Percentiles rank a stretch among this genome's conserved stretches.
phyloP scores from a whole-genome alignment of 2,888 invertebrate genomes.

The Zonitis immaculata region DNA sequence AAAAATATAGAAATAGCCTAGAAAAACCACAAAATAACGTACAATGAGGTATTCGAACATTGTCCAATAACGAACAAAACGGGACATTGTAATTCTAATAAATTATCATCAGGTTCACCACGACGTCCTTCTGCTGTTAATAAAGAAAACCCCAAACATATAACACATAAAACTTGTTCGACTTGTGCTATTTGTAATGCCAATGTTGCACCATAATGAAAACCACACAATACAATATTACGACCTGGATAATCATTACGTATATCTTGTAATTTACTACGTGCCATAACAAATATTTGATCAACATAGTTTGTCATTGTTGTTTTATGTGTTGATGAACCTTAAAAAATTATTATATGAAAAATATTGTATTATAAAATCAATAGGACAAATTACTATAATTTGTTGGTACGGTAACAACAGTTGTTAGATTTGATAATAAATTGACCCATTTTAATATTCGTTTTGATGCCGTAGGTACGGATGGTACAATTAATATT shows the following conservation, averaged over 20 bases:
- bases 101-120: slow-evolving; percentile 70
- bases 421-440: slow-evolving; percentile 63
- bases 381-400: slow-evolving; percentile 40
- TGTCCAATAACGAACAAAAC: slow-evolving; percentile 77
- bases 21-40: too few species aligned
- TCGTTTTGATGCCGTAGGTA: slow-evolving; percentile 53
- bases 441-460: slow-evolving; percentile 67
- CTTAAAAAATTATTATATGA: background rate
- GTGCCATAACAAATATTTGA: slow-evolving; percentile 61
- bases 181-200: slow-evolving; percentile 70
- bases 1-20: background rate
- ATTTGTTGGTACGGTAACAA: slow-evolving; percentile 59
- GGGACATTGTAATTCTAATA: slow-evolving; percentile 68
- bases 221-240: slow-evolving; percentile 72
- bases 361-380: too few species aligned
- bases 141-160: slow-evolving; percentile 75
- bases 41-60: slow-evolving; percentile 59
- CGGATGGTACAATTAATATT: slow-evolving; percentile 59
- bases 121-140: slow-evolving; percentile 65
- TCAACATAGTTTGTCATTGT: slow-evolving; percentile 56
- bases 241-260: slow-evolving; percentile 62
- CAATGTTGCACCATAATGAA: slow-evolving; percentile 69
- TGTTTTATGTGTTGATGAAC: slow-evolving; percentile 36
- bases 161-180: slow-evolving; percentile 66
- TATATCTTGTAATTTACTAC: slow-evolving; percentile 68